phyloP scores from a whole-genome alignment of 2,113 vertebrate genomes.

The Aegithalos caudatus region DNA sequence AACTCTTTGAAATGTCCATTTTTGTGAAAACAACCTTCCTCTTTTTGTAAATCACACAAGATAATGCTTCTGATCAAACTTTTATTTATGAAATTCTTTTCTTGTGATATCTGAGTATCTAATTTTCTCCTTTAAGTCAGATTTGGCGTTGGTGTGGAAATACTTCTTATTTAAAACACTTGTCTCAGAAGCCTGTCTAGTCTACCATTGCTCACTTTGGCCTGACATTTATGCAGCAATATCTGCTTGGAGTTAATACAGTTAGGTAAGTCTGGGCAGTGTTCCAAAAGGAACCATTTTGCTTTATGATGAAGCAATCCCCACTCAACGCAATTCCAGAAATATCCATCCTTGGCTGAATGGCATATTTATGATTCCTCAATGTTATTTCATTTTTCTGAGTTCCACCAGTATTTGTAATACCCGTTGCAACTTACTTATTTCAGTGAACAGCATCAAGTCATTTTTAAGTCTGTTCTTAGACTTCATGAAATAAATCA shows the following conservation, averaged over 20 bases:
- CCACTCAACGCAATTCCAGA: neutral
- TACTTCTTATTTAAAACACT: neutral
- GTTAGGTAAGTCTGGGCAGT: neutral
- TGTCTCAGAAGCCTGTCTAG: neutral
- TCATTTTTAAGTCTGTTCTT: neutral
- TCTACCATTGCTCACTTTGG: neutral
- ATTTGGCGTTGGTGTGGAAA: neutral
- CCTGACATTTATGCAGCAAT: neutral
- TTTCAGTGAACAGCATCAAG: neutral
- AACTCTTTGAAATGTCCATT: neutral
- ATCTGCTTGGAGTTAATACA: neutral
- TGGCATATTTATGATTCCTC: neutral
- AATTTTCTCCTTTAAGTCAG: neutral
- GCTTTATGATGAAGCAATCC: neutral
- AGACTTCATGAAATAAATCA: neutral
- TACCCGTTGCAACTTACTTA: neutral
- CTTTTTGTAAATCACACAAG: neutral
- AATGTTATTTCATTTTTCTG: neutral
- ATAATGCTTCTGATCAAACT: neutral
- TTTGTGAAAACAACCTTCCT: neutral
- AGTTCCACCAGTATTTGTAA: neutral
- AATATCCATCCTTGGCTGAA: neutral
- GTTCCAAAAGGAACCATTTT: neutral
- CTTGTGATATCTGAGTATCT: neutral
- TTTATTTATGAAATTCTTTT: neutral